Base-by-base conservation (phyloP, 2,797 vertebrate species). In the Bradypodion ventrale region DNA sequence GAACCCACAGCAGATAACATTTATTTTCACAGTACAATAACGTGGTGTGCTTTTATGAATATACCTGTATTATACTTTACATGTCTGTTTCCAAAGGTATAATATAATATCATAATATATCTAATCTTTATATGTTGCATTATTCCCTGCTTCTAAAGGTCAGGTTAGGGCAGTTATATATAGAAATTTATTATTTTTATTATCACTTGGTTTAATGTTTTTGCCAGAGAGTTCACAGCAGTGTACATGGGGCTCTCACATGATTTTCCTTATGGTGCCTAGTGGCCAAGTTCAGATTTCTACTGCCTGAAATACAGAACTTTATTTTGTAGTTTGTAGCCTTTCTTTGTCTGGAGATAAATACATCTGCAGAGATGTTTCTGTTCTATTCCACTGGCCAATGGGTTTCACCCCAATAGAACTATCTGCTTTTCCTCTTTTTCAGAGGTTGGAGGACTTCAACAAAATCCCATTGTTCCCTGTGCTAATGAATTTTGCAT, bases 111-210 rank as follows among this genome's bases (percentile, higher is more conserved):
- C 68, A 65, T 85, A 85, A 75, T 82, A 69, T 62, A 42, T 70
- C 78, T 75, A 85, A 40, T 66, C 42, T 85, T 85, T 85, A 85
- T 85, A 77, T 72, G 73, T 77, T 85, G 84, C 56, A 85, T 85
- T 85, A 85, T 70, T 76, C 74, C 82, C 74, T 27, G 74, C n/a
- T 81, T 85, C 32, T 70, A 85, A 85, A 76, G 84, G 74, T 82
- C 44, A 82, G 73, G 32, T 72, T 49, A 77, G 65, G 74, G 84
- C 79, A 81, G 65, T 40, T 82, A 69, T 49, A 76, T 66, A 82
- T 32, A 62, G 32, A 76, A 85, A 72, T 85, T 77, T 85, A 82
- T 85, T 77, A 62, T 70, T 85, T 70, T 85, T 63, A 81, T 82
- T 82, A 82, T 82, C 56, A 70, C 68, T 85, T 76, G 65, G n/a